Evolutionary conservation across 2,888 invertebrate genomes (phyloP).

Genomic region (Epirrhoe alternata): DNA sequence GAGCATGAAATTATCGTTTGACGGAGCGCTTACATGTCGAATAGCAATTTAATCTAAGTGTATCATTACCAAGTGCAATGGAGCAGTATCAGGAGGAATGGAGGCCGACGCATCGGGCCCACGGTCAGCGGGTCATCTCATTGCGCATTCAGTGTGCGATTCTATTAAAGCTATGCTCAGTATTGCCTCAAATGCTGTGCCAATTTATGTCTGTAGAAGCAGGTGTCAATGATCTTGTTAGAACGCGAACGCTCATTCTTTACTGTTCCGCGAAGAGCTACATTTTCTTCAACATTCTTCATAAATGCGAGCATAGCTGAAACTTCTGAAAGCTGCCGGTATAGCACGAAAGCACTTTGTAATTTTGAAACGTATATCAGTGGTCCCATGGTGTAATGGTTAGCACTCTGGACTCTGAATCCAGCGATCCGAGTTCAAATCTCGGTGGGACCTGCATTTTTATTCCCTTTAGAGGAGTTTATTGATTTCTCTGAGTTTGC

Average conservation of each 20-base stretch:
- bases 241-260: background rate
- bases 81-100: conserved; percentile 34
- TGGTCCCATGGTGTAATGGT: conserved; percentile 91
- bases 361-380: conserved; percentile 28
- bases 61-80: conserved; percentile 32
- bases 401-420: conserved; percentile 93
- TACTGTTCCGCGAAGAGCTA: no score
- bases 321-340: background rate
- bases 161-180: conserved; percentile 13
- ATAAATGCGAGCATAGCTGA: no score
- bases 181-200: background rate
- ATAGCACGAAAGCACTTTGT: conserved; percentile 10
- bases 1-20: conserved; percentile 50
- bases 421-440: conserved; percentile 93
- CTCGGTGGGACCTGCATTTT: conserved; percentile 88
- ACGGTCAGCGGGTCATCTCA: conserved; percentile 64
- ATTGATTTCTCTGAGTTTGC: background rate
- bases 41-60: conserved; percentile 23
- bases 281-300: no score
- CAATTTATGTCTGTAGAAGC: conserved; percentile 17
- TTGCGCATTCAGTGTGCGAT: conserved; percentile 43
- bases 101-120: conserved; percentile 51
- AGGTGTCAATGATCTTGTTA: conserved; percentile 7
- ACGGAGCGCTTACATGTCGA: conserved; percentile 26
- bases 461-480: conserved; percentile 8